These are phyloP conservation scores for Nothura maculosa DNA, from an alignment of 2,797 vertebrate species.

Conservation along the genomic window DNA sequence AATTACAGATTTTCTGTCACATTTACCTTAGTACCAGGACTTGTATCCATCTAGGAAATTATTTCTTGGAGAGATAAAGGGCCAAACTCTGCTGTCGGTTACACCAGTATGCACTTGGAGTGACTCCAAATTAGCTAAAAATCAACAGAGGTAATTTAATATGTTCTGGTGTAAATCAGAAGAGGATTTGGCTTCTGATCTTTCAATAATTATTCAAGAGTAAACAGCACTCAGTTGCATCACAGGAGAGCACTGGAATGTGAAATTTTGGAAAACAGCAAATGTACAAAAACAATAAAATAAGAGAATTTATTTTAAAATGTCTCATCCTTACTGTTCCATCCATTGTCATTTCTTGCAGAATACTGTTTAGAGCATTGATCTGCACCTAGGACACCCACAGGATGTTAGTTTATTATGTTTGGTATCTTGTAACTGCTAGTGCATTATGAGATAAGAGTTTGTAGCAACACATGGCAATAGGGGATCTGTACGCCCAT, in stretches of 20 bases:
- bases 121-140: slow-evolving; percentile 62
- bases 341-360: background rate
- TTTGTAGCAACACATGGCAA: slow-evolving; percentile 73
- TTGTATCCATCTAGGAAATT: slow-evolving; percentile 72
- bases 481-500: slow-evolving; percentile 55
- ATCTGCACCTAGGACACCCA: slow-evolving; percentile 9
- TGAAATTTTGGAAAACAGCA: slow-evolving; percentile 16
- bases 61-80: slow-evolving; percentile 64
- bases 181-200: slow-evolving; percentile 64
- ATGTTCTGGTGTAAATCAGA: slow-evolving; percentile 63
- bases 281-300: background rate
- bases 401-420: slow-evolving; percentile 50
- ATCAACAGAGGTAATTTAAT: slow-evolving; percentile 60
- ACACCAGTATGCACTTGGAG: slow-evolving; percentile 50
- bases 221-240: slow-evolving; percentile 60
- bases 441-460: slow-evolving; percentile 59
- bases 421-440: slow-evolving; percentile 62
- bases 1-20: slow-evolving; percentile 76
- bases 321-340: background rate
- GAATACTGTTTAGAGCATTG: slow-evolving; percentile 9
- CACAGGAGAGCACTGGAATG: slow-evolving; percentile 59
- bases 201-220: slow-evolving; percentile 71
- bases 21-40: slow-evolving; percentile 72
- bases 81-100: slow-evolving; percentile 54
- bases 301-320: background rate